A percentile compares a stretch with the other conserved stretches of the same genome.
These are phyloP conservation scores for Coilia nasus DNA, from an alignment of 2,797 vertebrate genomes.

Conservation along the genomic window DNA sequence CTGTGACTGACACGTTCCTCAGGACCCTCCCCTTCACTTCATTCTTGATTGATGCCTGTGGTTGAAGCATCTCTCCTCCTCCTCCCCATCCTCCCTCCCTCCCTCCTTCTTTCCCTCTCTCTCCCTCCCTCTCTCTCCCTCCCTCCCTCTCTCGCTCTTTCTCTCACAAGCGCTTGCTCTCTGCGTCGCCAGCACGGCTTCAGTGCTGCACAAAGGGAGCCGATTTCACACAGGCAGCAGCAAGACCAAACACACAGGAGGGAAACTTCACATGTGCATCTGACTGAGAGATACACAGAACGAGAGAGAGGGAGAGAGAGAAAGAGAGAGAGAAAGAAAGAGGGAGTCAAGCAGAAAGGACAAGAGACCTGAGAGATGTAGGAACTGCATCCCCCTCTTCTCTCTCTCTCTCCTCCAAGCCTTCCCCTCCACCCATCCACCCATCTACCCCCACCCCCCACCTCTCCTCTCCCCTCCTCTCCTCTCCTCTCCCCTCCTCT, in stretches of 20 bases:
- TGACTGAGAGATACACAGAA: not conserved
- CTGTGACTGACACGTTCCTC: conserved; percentile 45
- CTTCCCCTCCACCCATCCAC: conserved; percentile 24
- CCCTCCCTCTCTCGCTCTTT: conserved; percentile 27
- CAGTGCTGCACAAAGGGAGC: not conserved
- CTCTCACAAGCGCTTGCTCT: conserved; percentile 23
- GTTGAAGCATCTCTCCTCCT: conserved; percentile 53
- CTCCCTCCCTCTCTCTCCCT: not conserved
- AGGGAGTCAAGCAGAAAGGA: not conserved
- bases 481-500: conserved; percentile 33
- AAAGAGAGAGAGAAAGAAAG: too few relatives aligned
- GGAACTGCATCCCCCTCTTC: conserved; percentile 7
- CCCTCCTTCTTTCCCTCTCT: not conserved
- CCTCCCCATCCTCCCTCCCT: conserved; percentile 23
- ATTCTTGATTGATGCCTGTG: conserved; percentile 59
- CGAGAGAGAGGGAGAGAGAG: not conserved
- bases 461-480: conserved; percentile 38
- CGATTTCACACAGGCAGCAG: conserved; percentile 9
- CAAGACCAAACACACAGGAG: not conserved
- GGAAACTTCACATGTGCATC: conserved; percentile 18
- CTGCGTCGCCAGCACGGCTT: not conserved
- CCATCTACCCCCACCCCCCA: conserved; percentile 30
- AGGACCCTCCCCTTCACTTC: conserved; percentile 57
- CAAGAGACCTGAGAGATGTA: conserved; percentile 8
- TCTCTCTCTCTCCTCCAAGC: conserved; percentile 32